A percentile compares a stretch with the other conserved stretches of the same genome.
These are phyloP conservation scores for Gandaritis pyraliata DNA, from an alignment of 2,888 invertebrate species.

Conservation along the genomic window DNA sequence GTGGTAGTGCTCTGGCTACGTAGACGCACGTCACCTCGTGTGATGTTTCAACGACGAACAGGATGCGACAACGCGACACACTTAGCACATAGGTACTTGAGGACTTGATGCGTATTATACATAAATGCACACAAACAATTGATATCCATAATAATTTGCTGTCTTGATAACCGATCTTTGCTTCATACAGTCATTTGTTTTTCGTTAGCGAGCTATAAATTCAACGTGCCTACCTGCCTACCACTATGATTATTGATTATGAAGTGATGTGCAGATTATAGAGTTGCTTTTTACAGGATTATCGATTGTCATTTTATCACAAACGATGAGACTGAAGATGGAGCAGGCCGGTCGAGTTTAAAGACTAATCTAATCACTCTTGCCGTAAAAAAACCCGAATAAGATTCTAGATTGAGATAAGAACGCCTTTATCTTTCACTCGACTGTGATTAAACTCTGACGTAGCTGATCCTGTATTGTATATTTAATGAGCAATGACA, in stretches of 20 bases:
- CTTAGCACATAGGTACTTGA: constrained; percentile 52
- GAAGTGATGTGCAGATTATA: too few species aligned
- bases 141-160: constrained; percentile 50
- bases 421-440: constrained; percentile 24
- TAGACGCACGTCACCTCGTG: constrained; percentile 70
- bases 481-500: constrained; percentile 36
- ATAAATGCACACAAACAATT: constrained; percentile 48
- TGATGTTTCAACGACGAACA: constrained; percentile 78
- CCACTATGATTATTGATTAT: too few species aligned
- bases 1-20: constrained; percentile 66
- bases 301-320: not conserved
- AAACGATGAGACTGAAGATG: not conserved
- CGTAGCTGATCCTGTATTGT: constrained; percentile 28
- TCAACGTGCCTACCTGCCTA: too few species aligned
- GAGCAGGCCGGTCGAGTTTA: not conserved
- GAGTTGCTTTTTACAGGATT: not conserved
- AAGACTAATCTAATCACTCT: not conserved
- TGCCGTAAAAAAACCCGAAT: not conserved
- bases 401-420: constrained; percentile 3
- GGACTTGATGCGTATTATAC: constrained; percentile 36
- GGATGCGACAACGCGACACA: constrained; percentile 76
- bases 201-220: constrained; percentile 2
- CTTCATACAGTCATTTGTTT: constrained; percentile 22
- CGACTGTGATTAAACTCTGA: constrained; percentile 30
- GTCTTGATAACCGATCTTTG: constrained; percentile 27